Evolutionary conservation across 37 sponge, comb jelly and placozoan genomes (phyloP).

Genomic region (Cladorhizidae sp.): DNA sequence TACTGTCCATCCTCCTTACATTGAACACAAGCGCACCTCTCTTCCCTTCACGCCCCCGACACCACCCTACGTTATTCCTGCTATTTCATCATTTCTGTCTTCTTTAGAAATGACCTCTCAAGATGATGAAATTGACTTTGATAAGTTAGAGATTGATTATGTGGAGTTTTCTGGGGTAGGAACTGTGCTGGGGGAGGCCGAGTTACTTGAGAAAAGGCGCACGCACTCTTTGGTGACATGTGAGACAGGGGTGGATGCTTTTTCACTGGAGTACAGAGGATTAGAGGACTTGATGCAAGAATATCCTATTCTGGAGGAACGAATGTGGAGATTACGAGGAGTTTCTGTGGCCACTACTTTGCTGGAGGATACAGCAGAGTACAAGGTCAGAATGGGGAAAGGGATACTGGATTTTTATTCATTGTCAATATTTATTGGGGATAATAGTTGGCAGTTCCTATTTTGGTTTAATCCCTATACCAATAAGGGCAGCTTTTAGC

Average conservation of each 20-base stretch:
- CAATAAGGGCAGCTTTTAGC: too few species aligned
- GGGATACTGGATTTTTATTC: too few species aligned
- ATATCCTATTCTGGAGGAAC: constrained; percentile 72
- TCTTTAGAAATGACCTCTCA: too few species aligned
- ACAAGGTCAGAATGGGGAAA: constrained; percentile 77
- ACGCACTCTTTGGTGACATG: constrained; percentile 41
- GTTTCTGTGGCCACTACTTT: constrained; percentile 64
- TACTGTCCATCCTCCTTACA: background rate
- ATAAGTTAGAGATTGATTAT: background rate
- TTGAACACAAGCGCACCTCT: too few species aligned
- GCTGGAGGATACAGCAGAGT: constrained; percentile 59
- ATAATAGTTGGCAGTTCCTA: too few species aligned
- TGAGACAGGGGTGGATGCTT: constrained; percentile 81
- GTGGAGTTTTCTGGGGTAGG: constrained; percentile 71
- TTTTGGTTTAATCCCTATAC: too few species aligned
- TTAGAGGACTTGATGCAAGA: constrained; percentile 52
- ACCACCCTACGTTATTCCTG: too few species aligned
- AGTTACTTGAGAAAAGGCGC: constrained; percentile 47
- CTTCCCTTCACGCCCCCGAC: too few species aligned
- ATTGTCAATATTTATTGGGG: too few species aligned
- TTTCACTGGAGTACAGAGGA: constrained; percentile 48
- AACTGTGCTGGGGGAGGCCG: constrained; percentile 79
- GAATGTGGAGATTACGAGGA: constrained; percentile 84
- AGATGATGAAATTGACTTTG: too few species aligned
- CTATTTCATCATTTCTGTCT: too few species aligned